Evolutionary conservation across 2,797 vertebrate species (phyloP), one percentile per base, ranked within the genome.

Genomic region (Scleropages formosus): DNA sequence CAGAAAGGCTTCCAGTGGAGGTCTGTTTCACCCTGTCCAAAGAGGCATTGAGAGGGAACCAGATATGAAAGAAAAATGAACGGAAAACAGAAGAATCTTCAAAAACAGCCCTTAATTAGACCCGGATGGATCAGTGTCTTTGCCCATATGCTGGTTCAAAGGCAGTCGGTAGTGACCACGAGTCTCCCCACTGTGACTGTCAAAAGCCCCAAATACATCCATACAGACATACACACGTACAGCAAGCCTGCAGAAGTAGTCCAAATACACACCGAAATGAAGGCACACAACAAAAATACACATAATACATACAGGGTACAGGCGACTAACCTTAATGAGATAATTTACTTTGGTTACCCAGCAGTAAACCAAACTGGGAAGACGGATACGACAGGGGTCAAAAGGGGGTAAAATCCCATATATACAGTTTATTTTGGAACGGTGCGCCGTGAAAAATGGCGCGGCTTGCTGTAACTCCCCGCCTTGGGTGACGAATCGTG

Each of bases 31-130:
- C n/a, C n/a, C n/a, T n/a, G n/a, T n/a, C n/a, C n/a, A n/a, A n/a
- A n/a, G n/a, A n/a, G n/a, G n/a, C 31, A 39, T 39, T 6, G 31
- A 39, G 31, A 39, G 6, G 31, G 39, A 68, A 22, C 44, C 66
- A 47, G 39, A 46, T 66, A 68, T 22, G n/a, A 67, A 20, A 67
- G 44, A 20, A 67, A 46, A 47, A 47, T 20, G 65, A 67, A 39
- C 39, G 22, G 11, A 10, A 20, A 6, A 47, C 31, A 20, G 64
- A 47, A 11, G 10, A 18, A 44, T 44, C 27, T 44, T 67, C 44
- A 68, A 49, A 68, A 68, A 46, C n/a, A 22, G 46, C 10, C 66
- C 39, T 68, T 68, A 68, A 67, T 67, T 67, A 67, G 8, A 47
- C 31, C 39, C 20, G 44, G 47, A 6, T 67, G 65, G 44, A 39